Percentiles rank a stretch among this genome's conserved stretches.
phyloP scores from a whole-genome alignment of 1,140 invertebrate species.

The Meloidogyne exigua region DNA sequence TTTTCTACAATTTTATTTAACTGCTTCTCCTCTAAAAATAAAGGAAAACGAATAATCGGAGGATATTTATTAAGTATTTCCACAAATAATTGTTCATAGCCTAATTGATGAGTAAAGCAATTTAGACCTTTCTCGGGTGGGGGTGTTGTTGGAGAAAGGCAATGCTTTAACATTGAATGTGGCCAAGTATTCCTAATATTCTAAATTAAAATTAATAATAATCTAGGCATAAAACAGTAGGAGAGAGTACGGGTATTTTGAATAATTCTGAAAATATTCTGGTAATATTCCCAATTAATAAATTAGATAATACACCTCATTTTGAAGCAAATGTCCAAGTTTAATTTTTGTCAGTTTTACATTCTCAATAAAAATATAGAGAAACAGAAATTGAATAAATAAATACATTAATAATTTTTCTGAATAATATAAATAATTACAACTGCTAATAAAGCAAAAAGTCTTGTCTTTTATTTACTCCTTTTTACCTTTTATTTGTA shows the following conservation, averaged over 20 bases:
- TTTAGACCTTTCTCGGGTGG: background rate
- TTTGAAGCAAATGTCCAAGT: constrained; percentile 20
- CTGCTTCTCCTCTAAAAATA: constrained; percentile 32
- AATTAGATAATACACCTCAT: constrained; percentile 23
- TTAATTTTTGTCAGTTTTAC: constrained; percentile 3
- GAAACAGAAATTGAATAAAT: background rate
- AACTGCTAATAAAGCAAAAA: too few species aligned
- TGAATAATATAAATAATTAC: too few species aligned
- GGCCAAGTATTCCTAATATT: constrained; percentile 49
- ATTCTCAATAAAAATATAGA: background rate
- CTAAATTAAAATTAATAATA: constrained; percentile 26
- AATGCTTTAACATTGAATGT: constrained; percentile 27
- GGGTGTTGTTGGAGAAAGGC: constrained; percentile 15
- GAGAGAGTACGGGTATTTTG: too few species aligned
- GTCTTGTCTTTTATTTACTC: background rate
- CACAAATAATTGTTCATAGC: constrained; percentile 31
- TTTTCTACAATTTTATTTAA: constrained; percentile 31
- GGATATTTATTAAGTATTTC: constrained; percentile 40
- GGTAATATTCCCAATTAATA: background rate
- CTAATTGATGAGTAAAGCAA: constrained; percentile 17
- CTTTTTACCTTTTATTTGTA: background rate
- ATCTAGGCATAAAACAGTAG: background rate
- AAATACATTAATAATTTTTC: background rate
- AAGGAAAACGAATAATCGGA: constrained; percentile 32
- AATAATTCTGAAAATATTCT: background rate